phyloP scores from a whole-genome alignment of 2,797 vertebrate species.

The Limosa lapponica region DNA sequence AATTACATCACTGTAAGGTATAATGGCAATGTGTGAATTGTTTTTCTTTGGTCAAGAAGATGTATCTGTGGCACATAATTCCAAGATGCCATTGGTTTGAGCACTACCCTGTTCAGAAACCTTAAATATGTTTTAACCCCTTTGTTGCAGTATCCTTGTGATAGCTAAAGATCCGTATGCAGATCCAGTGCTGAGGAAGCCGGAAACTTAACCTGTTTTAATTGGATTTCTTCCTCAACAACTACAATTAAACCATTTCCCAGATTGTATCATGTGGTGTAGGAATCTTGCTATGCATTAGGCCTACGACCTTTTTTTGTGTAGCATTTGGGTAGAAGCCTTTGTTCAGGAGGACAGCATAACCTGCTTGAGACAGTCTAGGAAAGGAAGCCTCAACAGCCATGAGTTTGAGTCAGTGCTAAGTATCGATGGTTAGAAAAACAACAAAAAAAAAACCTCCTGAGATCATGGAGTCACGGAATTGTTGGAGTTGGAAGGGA shows the following conservation, averaged over 20 bases:
- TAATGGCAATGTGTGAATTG: not conserved
- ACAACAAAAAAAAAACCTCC: not conserved
- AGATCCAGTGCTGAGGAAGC: constrained; percentile 6
- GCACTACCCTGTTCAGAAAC: not conserved
- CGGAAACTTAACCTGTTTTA: constrained; percentile 35
- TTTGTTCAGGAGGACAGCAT: not conserved
- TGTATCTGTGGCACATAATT: not conserved
- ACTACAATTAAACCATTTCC: constrained; percentile 7
- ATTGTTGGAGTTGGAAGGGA: too few relatives aligned
- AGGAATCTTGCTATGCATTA: not conserved
- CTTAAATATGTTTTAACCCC: not conserved
- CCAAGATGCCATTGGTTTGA: not conserved
- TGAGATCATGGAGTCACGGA: not conserved
- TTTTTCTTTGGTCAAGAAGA: not conserved
- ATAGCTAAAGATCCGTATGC: not conserved
- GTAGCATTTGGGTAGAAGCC: not conserved
- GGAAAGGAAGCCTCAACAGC: not conserved
- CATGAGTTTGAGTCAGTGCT: not conserved
- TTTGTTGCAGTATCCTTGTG: not conserved
- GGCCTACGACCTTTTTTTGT: not conserved
- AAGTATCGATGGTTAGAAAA: not conserved
- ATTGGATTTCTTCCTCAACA: constrained; percentile 40
- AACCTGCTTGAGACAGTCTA: not conserved
- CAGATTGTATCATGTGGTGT: not conserved
- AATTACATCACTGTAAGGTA: not conserved